Percentiles rank a stretch among this genome's conserved stretches.
phyloP scores from a whole-genome alignment of 2,797 vertebrate genomes.

The Limosa lapponica region DNA sequence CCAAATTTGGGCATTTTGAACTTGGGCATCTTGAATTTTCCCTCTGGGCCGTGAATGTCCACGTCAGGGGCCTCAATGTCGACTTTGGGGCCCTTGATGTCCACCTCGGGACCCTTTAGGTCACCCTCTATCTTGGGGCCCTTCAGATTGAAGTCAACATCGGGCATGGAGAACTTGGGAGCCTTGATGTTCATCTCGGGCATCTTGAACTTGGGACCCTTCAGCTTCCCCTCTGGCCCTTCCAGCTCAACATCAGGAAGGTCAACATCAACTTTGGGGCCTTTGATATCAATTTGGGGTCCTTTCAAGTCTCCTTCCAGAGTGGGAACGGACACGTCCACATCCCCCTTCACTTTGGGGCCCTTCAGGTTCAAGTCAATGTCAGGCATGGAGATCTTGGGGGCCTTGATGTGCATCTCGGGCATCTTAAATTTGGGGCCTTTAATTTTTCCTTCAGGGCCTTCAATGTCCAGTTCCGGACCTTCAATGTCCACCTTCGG shows the following conservation, averaged over 20 bases:
- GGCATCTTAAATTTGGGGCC: constrained; percentile 76
- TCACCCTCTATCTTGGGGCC: too few relatives aligned
- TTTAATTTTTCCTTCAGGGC: neutral
- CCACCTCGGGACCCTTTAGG: neutral
- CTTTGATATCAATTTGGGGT: neutral
- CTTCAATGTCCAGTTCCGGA: neutral
- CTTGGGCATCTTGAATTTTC: neutral
- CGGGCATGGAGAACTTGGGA: too few relatives aligned
- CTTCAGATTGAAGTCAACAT: too few relatives aligned
- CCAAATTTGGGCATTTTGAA: neutral
- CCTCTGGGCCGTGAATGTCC: neutral
- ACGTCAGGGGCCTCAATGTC: neutral
- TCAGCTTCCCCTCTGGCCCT: too few relatives aligned
- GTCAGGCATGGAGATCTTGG: constrained; percentile 58
- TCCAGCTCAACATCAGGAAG: too few relatives aligned
- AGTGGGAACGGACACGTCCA: neutral
- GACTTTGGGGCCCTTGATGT: constrained; percentile 8
- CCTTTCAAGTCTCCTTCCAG: neutral
- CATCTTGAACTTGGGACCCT: too few relatives aligned
- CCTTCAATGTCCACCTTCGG: neutral
- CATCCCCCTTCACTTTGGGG: neutral
- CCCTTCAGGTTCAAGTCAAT: constrained; percentile 10
- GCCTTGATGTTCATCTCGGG: too few relatives aligned
- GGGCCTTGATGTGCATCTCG: constrained; percentile 25
- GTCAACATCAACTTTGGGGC: neutral